These are phyloP conservation scores for Drosophila antonietae DNA, from an alignment of 2,888 invertebrate species.

Conservation along the genomic window DNA sequence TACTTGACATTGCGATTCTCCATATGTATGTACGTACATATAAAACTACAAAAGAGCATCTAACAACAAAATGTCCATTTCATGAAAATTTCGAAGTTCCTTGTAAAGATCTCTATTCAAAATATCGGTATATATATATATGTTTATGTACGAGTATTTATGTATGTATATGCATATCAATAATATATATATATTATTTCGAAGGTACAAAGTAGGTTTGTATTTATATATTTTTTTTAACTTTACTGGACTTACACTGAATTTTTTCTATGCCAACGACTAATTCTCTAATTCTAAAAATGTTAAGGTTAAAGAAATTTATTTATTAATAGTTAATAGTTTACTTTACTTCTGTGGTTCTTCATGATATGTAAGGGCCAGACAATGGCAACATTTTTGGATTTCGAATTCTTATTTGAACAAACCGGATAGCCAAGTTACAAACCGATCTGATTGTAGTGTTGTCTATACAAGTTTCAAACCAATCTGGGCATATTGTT, in stretches of 20 bases:
- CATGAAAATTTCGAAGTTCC: slow-evolving; percentile 39
- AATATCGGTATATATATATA: slow-evolving; percentile 49
- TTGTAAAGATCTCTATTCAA: slow-evolving; percentile 76
- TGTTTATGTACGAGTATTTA: slow-evolving; percentile 43
- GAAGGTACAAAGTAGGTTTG: slow-evolving; percentile 44
- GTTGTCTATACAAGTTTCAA: slow-evolving; percentile 40
- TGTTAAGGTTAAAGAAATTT: slow-evolving; percentile 18
- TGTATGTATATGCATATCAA: background rate
- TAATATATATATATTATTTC: slow-evolving; percentile 12
- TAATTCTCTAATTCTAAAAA: slow-evolving; percentile 31
- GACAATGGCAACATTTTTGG: slow-evolving; percentile 62
- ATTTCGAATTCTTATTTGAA: slow-evolving; percentile 51
- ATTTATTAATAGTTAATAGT: slow-evolving; percentile 8
- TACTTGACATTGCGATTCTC: slow-evolving; percentile 41
- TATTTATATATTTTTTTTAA: slow-evolving; percentile 16
- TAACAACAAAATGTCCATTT: slow-evolving; percentile 41
- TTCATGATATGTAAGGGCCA: slow-evolving; percentile 70
- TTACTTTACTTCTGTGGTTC: slow-evolving; percentile 7
- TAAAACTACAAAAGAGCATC: slow-evolving; percentile 74
- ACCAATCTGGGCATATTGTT: slow-evolving; percentile 52
- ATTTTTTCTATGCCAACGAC: slow-evolving; percentile 29
- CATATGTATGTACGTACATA: slow-evolving; percentile 38
- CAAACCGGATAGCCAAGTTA: slow-evolving; percentile 10
- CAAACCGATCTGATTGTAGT: slow-evolving; percentile 66
- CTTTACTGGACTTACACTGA: slow-evolving; percentile 15